Conservation (phyloP, 1,140 invertebrate species). For the Papilio polyxenes region DNA sequence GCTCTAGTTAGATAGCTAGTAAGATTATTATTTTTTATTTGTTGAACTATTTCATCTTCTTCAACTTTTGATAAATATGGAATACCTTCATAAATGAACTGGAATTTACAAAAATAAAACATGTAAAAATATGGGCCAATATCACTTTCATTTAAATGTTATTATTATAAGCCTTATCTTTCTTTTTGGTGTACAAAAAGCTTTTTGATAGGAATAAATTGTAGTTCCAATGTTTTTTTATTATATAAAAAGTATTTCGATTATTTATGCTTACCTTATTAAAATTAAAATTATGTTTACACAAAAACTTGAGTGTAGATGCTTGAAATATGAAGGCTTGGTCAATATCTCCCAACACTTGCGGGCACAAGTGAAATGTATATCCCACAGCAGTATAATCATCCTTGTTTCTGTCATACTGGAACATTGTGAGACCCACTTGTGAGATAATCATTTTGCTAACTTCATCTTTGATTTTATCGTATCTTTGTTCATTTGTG, state of each 20-base stretch:
- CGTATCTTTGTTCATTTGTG: conserved; percentile 83
- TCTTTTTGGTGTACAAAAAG: no score
- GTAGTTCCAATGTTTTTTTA: no score
- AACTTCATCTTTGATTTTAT: conserved; percentile 81
- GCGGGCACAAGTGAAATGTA: conserved; percentile 86
- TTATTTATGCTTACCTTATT: conserved; percentile 83
- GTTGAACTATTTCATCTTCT: conserved; percentile 76
- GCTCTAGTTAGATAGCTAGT: conserved; percentile 50
- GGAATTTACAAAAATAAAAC: conserved; percentile 56
- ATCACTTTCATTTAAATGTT: conserved; percentile 27
- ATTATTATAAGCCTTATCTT: no score
- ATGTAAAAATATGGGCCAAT: neutral
- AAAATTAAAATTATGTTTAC: conserved; percentile 85
- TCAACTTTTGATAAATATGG: conserved; percentile 84
- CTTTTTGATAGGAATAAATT: no score
- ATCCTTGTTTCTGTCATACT: conserved; percentile 80
- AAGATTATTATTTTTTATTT: conserved; percentile 72
- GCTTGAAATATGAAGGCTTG: conserved; percentile 83
- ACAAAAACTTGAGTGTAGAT: conserved; percentile 84
- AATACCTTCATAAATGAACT: conserved; percentile 86
- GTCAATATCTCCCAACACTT: conserved; percentile 81
- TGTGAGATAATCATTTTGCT: conserved; percentile 83
- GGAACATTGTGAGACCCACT: conserved; percentile 84
- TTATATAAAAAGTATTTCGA: neutral
- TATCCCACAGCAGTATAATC: conserved; percentile 83